A percentile compares a stretch with the other conserved stretches of the same genome.
These are phyloP conservation scores for Synanceia verrucosa DNA, from an alignment of 2,797 vertebrate genomes.

Conservation along the genomic window DNA sequence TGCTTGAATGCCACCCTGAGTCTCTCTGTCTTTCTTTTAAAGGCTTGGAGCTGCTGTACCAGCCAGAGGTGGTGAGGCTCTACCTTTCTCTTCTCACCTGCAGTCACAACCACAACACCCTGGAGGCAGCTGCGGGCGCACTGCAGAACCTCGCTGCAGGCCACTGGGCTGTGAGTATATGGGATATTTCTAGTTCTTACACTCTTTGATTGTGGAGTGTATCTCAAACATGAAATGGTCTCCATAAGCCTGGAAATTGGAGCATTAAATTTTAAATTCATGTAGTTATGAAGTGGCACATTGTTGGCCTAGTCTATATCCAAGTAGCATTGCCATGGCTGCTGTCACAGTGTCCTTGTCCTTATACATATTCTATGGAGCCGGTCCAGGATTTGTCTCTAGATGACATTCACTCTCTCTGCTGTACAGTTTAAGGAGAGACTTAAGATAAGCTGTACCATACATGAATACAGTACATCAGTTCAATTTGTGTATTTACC, in stretches of 20 bases:
- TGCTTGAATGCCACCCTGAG: neutral
- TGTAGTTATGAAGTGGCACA: conserved; percentile 1
- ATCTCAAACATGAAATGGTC: neutral
- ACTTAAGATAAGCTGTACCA: conserved; percentile 3
- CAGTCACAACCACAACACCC: conserved; percentile 97
- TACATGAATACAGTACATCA: conserved; percentile 8
- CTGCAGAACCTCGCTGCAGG: conserved; percentile 98
- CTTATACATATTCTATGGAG: neutral
- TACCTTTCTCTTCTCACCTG: conserved; percentile 97
- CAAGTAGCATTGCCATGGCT: neutral
- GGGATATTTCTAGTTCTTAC: neutral
- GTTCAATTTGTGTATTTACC: conserved; percentile 10
- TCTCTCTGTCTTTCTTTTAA: conserved; percentile 28
- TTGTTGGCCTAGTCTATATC: neutral
- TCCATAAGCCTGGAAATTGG: neutral
- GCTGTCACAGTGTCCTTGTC: conserved; percentile 5
- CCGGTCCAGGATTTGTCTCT: conserved; percentile 12
- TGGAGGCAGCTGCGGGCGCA: conserved; percentile 96
- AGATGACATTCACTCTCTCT: neutral
- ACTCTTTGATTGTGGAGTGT: neutral
- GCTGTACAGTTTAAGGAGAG: conserved; percentile 8
- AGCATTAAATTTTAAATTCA: neutral
- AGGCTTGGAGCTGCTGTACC: conserved; percentile 97
- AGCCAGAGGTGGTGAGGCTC: conserved; percentile 96
- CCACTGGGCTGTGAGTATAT: conserved; percentile 93